These are phyloP conservation scores for Sebastes wilsoni DNA, from an alignment of 2,797 vertebrate genomes.

Conservation along the genomic window DNA sequence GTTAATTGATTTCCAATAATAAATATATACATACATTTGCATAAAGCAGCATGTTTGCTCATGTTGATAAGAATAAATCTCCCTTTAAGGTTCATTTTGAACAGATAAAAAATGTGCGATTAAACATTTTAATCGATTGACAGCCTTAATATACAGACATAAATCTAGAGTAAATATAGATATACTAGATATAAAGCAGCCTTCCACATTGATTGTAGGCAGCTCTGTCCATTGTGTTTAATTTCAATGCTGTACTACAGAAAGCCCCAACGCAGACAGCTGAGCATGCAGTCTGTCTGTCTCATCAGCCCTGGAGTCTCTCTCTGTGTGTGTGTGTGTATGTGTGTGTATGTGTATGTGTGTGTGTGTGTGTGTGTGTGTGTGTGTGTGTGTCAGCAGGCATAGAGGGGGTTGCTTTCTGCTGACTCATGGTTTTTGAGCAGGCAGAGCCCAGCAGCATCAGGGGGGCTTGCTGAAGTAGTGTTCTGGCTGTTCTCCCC, in stretches of 20 bases:
- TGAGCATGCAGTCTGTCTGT: slow-evolving; percentile 74
- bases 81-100: too few species aligned
- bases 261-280: slow-evolving; percentile 68
- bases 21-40: too few species aligned
- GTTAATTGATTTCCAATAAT: too few species aligned
- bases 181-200: neutral
- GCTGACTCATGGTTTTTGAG: slow-evolving; percentile 66
- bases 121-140: too few species aligned
- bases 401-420: slow-evolving; percentile 40
- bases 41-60: too few species aligned
- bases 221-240: slow-evolving; percentile 54
- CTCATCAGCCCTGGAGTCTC: slow-evolving; percentile 53
- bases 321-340: slow-evolving; percentile 22
- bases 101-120: too few species aligned
- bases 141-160: too few species aligned
- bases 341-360: slow-evolving; percentile 20
- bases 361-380: neutral
- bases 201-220: slow-evolving; percentile 16
- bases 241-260: slow-evolving; percentile 51
- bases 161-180: neutral
- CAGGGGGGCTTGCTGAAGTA: slow-evolving; percentile 39
- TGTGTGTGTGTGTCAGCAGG: slow-evolving; percentile 1
- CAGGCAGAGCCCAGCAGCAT: slow-evolving; percentile 27
- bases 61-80: too few species aligned
- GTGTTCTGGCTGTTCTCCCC: slow-evolving; percentile 30